Evolutionary conservation across 1,140 invertebrate species (phyloP), one percentile per base, ranked within the genome.

Genomic region (Drosophila sturtevanti): DNA sequence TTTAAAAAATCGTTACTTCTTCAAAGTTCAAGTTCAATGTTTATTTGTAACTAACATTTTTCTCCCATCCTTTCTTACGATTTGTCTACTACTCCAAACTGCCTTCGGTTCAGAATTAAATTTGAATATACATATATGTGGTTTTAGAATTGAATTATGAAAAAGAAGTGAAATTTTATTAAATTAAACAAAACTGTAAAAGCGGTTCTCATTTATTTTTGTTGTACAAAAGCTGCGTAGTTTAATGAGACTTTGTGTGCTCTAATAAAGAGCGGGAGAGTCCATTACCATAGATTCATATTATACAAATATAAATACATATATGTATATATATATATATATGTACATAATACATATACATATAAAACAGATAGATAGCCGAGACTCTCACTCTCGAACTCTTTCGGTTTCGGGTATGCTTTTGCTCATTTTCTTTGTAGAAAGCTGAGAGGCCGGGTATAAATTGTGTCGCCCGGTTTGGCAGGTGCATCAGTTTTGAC

Each of bases 391-490:
- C 72, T 52, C 54, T 56, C 54, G 31, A 27, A 56, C 72, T 52
- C 64, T 52, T 48, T 22, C 27, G 55, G 18, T 24, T 24, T 11
- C 6, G 34, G 16, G 16, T 48, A 11, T 21, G 41, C 16, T 48
- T 21, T 48, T 35, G 41, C 14, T 62, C 38, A 51, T 62, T 48
- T 35, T 68, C 58, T 70, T 61, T 55, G 37, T 60, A 76, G 72
- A 77, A 77, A 77, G 74, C 60, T 56, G 60, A 66, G 75, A 56
- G 72, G 16, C 58, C 58, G 31, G 38, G 48, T 78, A 79, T 79
- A 79, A 78, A 79, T 61, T 79, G 69, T 44, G 56, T 2, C 77
- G 70, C 14, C 34, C 35, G 24, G 62, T 70, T 68, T 84, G 72
- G 68, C 72, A 65, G 78, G 66, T 68, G 58, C 58, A 66, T 41